These are phyloP conservation scores for Eulemur macaco DNA, from an alignment of 2,113 vertebrate species.

Conservation along the genomic window DNA sequence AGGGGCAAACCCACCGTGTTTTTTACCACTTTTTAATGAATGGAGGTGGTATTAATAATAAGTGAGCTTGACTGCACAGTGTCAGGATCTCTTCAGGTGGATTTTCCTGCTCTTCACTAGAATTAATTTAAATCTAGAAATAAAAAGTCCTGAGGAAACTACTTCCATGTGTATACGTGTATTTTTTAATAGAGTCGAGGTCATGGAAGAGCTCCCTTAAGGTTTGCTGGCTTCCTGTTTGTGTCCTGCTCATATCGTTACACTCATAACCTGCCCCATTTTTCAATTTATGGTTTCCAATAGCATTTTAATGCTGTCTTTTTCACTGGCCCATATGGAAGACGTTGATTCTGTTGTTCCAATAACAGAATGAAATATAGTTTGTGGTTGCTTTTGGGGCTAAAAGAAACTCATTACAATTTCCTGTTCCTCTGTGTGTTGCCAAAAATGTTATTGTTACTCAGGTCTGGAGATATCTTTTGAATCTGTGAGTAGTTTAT, in stretches of 20 bases:
- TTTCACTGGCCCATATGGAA: neutral
- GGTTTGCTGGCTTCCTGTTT: constrained; percentile 24
- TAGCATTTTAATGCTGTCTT: constrained; percentile 20
- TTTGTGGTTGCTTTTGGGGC: constrained; percentile 44
- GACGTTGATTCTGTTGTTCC: constrained; percentile 42
- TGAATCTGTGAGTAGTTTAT: constrained; percentile 37
- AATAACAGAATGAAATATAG: constrained; percentile 56
- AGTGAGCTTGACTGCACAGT: neutral
- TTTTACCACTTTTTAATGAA: constrained; percentile 7
- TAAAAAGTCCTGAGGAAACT: neutral
- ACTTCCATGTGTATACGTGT: neutral
- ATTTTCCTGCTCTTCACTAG: neutral
- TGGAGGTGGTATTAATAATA: neutral
- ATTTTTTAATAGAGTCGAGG: neutral
- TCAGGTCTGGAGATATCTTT: constrained; percentile 43
- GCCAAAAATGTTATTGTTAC: constrained; percentile 43
- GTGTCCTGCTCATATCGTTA: constrained; percentile 7
- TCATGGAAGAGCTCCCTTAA: neutral
- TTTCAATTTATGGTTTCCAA: constrained; percentile 33
- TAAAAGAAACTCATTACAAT: constrained; percentile 67
- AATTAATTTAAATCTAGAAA: constrained; percentile 19
- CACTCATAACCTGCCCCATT: neutral
- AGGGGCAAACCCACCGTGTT: neutral
- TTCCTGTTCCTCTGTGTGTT: constrained; percentile 47
- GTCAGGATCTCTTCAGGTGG: neutral